These are phyloP conservation scores for Brachypteracias leptosomus DNA, from an alignment of 2,113 vertebrate species.

Conservation along the genomic window DNA sequence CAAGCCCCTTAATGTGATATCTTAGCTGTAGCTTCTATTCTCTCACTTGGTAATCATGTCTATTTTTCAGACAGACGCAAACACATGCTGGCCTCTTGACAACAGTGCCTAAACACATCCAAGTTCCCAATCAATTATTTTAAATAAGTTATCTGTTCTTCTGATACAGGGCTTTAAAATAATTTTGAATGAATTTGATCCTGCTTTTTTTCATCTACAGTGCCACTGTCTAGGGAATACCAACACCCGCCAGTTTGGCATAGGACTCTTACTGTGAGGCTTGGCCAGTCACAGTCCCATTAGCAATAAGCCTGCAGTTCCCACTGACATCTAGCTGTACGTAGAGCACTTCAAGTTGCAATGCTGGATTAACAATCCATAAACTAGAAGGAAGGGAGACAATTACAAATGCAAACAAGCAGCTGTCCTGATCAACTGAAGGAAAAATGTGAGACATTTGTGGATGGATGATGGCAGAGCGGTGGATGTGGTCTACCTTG, in stretches of 20 bases:
- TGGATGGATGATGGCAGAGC: too few relatives aligned
- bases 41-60: not conserved
- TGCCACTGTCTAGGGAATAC: not conserved
- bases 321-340: not conserved
- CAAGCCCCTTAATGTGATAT: not conserved
- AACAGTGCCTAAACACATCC: not conserved
- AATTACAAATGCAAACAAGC: not conserved
- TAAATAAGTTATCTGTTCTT: not conserved
- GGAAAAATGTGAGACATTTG: not conserved
- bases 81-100: not conserved
- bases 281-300: not conserved
- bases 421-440: not conserved
- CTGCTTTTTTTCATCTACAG: not conserved
- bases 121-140: not conserved
- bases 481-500: too few relatives aligned
- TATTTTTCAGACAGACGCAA: not conserved
- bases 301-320: not conserved
- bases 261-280: not conserved
- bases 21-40: not conserved
- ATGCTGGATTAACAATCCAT: not conserved
- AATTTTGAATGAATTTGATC: not conserved
- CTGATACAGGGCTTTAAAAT: not conserved
- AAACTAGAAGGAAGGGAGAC: not conserved
- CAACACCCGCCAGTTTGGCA: not conserved
- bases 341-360: not conserved